Conservation (phyloP, 2,113 vertebrate genomes). For the Candoia aspera region DNA sequence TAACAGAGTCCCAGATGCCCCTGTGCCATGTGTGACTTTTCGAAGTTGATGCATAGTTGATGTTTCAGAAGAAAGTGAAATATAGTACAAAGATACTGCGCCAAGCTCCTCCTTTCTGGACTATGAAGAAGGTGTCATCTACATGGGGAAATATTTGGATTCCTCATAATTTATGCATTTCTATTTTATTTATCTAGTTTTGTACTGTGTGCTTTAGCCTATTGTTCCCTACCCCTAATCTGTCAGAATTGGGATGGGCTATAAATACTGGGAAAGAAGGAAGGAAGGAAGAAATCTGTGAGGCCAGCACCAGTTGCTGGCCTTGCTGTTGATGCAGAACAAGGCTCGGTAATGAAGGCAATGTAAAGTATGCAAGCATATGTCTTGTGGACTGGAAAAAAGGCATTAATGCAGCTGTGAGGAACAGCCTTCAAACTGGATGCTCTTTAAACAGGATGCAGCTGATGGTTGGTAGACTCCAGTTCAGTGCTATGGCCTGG, state of each 20-base stretch:
- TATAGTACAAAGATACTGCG: not conserved
- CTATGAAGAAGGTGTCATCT: not conserved
- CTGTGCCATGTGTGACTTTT: not conserved
- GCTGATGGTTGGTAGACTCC: not conserved
- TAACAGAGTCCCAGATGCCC: not conserved
- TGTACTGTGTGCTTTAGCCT: not conserved
- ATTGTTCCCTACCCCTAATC: not conserved
- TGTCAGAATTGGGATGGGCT: not conserved
- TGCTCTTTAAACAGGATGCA: not conserved
- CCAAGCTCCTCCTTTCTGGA: not conserved
- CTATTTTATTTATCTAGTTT: not conserved
- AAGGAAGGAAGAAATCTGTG: not conserved
- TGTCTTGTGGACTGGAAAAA: not conserved
- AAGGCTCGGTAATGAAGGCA: not conserved
- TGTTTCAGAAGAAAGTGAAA: not conserved
- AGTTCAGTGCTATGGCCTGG: not conserved
- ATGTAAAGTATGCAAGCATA: not conserved
- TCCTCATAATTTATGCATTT: not conserved
- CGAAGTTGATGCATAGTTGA: not conserved
- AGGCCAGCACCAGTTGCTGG: not conserved
- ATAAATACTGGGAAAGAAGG: not conserved
- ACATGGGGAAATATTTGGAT: not conserved
- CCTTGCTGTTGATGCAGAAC: not conserved
- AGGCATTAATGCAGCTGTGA: not conserved
- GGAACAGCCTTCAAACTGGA: not conserved